These are phyloP conservation scores for Coptodon rendalli DNA, from an alignment of 2,113 vertebrate genomes.

Conservation along the genomic window DNA sequence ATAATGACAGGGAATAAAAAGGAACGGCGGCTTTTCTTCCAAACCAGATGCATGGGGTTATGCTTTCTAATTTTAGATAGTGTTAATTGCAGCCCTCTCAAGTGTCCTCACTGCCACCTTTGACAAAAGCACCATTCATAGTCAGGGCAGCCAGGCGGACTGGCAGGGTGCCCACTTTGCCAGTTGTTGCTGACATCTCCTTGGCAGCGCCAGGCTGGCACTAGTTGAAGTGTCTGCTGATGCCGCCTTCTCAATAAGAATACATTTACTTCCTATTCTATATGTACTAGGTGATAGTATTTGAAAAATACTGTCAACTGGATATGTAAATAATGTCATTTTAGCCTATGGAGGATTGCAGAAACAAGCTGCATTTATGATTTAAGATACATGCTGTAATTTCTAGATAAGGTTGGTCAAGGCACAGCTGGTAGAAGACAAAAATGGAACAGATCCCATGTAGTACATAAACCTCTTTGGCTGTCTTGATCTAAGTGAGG, in stretches of 20 bases:
- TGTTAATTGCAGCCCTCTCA: conserved; percentile 64
- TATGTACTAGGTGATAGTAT: background rate
- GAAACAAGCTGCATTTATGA: background rate
- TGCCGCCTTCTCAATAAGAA: background rate
- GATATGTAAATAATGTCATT: background rate
- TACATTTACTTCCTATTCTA: background rate
- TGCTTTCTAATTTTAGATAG: conserved; percentile 61
- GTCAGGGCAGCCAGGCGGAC: conserved; percentile 24
- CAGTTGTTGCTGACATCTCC: conserved; percentile 63
- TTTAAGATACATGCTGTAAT: background rate
- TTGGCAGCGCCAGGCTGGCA: conserved; percentile 38
- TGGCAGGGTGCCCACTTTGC: conserved; percentile 32
- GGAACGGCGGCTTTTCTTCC: background rate
- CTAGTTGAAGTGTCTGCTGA: conserved; percentile 12
- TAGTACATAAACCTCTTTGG: conserved; percentile 26
- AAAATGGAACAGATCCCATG: conserved; percentile 17
- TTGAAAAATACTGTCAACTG: background rate
- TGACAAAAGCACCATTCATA: conserved; percentile 58
- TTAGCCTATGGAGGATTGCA: background rate
- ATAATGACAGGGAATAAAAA: background rate
- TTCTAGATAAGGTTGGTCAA: conserved; percentile 16
- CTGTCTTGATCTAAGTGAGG: conserved; percentile 41
- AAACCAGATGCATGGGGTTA: conserved; percentile 25
- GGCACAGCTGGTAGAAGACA: background rate
- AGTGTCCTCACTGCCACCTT: conserved; percentile 58